Evolutionary conservation across 2,888 invertebrate species (phyloP), one percentile per base, ranked within the genome.

Genomic region (Labia minor): DNA sequence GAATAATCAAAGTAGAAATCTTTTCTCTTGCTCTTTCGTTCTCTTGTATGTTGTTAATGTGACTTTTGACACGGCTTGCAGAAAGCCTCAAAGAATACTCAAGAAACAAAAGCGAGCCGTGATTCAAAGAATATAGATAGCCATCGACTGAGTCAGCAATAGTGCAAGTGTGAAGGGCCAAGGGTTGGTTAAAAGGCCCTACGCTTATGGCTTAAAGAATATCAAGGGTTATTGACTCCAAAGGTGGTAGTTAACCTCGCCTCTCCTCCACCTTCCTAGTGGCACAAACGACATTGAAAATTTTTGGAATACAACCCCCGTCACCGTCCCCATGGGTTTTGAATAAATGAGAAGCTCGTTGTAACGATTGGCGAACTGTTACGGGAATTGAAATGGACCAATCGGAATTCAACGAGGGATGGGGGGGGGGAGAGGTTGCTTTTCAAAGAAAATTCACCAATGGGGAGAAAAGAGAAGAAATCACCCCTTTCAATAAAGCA

Each of bases 41-140:
- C 26, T 8, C 26, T 26, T 6, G 26, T 26, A 11, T 49, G n/a
- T 49, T 49, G 49, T 49, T 49, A 49, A 49, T 49, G n/a, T 49
- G 49, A 49, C 49, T 49, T 49, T 49, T 49, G 49, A 49, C 49
- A 49, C 49, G 49, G n/a, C 16, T 49, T 49, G 49, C 49, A 49
- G 49, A 49, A 49, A 8, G 49, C 8, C 14, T 49, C 49, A 49
- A 49, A 49, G 49, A 49, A 49, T 49, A 4, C 49, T 49, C 49
- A 49, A 49, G 49, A 49, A 49, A 49, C 49, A 49, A 49, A 49
- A 49, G 49, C 49, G 49, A 49, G 49, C n/a, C 49, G 49, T 49
- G 49, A 49, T 49, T 49, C 49, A 49, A 49, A 49, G 49, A 49
- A 49, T 49, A 49, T 49, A 49, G 49, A 49, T 49, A 49, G 49